Evolutionary conservation across 1,140 invertebrate genomes (phyloP), one percentile per base, ranked within the genome.

Genomic region (Meteorus sp.): DNA sequence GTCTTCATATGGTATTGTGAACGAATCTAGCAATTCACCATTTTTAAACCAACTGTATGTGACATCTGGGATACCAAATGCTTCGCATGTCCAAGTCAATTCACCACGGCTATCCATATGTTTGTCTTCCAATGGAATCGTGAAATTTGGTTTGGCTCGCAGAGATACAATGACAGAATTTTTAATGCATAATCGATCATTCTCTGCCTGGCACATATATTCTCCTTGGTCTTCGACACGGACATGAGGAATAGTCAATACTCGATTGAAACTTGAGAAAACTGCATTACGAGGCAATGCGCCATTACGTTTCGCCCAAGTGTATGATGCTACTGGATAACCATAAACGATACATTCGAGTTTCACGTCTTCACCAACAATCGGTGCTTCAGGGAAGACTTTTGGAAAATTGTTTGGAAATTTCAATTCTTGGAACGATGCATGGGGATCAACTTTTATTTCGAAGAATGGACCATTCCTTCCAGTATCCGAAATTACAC

Each of bases 371-470:
- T 93, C 86, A 0, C 94, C 94, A 41, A 91, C 92, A 57, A 91
- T 81, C 2, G 94, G 93, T 15, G 93, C 90, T 78, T 94, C 92
- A 0, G 95, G 95, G 66, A 95, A 97, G 2, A 88, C 88, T 82
- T 97, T 97, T 0, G 94, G 94, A 71, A 98, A 98, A 72, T 93
- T 94, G 72, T 95, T 95, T 9, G 94, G 89, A 72, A 97, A 97
- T 67, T 95, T 91, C 25, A 95, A 74, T 54, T 95, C 91, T 67
- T 95, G 92, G 69, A 89, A 93, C 72, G 93, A 92, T 33, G 91
- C 91, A 80, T 95, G 90, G 37, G 93, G 88, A 69, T 89, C 87
- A 3, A 97, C 94, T 65, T 85, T 84, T 23, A 97, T 78, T n/a
- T 85, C 84, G 65, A 97, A 97, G 65, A 93, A 91, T 11, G 94